These are phyloP conservation scores for Habropoda laboriosa DNA, from an alignment of 1,140 invertebrate species.

Conservation along the genomic window DNA sequence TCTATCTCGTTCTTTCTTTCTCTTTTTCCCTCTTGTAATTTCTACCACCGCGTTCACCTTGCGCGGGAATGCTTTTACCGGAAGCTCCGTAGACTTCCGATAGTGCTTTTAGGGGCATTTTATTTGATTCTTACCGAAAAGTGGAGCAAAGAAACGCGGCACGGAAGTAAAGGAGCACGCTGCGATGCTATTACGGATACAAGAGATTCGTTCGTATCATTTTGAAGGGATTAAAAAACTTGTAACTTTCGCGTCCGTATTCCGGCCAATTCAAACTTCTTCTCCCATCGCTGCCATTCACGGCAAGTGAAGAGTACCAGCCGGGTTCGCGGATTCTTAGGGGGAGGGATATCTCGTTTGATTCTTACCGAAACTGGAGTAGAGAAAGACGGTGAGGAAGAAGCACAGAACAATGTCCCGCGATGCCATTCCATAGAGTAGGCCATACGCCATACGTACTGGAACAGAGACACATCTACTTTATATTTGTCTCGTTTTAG, in stretches of 20 bases:
- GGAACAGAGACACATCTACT: constrained; percentile 41
- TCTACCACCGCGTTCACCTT: constrained; percentile 25
- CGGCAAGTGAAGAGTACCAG: background rate
- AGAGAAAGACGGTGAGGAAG: constrained; percentile 60
- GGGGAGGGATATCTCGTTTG: constrained; percentile 20
- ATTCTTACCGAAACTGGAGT: constrained; percentile 67
- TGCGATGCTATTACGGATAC: constrained; percentile 40
- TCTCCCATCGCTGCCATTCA: background rate
- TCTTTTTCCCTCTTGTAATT: constrained; percentile 53
- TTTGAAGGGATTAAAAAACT: constrained; percentile 64
- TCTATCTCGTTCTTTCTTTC: no score
- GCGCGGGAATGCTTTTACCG: constrained; percentile 54
- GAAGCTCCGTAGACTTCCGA: constrained; percentile 51
- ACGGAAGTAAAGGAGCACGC: background rate
- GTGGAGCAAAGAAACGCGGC: constrained; percentile 58
- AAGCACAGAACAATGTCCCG: constrained; percentile 64
- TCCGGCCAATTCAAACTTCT: constrained; percentile 34
- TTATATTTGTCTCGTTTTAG: no score
- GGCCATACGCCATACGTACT: constrained; percentile 70
- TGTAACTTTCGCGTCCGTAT: constrained; percentile 55
- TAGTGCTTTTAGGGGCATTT: constrained; percentile 59
- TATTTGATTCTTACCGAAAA: constrained; percentile 65
- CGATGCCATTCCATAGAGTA: constrained; percentile 69
- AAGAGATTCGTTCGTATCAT: constrained; percentile 56
- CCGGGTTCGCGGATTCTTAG: background rate